These are phyloP conservation scores for Leptosomus discolor DNA, from an alignment of 2,113 vertebrate species.

Conservation along the genomic window DNA sequence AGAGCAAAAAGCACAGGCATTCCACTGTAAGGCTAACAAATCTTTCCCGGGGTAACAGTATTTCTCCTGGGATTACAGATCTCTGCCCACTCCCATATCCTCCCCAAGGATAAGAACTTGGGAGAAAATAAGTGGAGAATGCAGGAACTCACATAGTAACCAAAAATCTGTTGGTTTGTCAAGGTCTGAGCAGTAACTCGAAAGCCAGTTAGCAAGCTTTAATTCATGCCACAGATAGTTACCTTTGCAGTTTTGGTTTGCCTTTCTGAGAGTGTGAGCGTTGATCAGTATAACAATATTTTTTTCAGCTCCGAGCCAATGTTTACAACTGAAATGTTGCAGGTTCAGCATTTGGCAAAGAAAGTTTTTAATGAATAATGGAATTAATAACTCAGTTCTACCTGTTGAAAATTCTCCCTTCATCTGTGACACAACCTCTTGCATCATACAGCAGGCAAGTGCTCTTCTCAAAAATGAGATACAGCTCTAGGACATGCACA, in stretches of 20 bases:
- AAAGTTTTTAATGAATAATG: neutral
- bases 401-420: neutral
- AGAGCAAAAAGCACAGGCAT: neutral
- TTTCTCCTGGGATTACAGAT: neutral
- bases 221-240: neutral
- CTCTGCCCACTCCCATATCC: neutral
- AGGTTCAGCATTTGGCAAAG: neutral
- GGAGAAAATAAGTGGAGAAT: neutral
- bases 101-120: neutral
- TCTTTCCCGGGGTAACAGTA: neutral
- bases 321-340: neutral
- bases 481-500: neutral
- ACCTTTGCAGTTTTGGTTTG: neutral
- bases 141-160: neutral
- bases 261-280: neutral
- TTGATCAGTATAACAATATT: neutral
- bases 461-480: neutral
- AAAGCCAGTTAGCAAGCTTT: neutral
- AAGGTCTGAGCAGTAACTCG: neutral
- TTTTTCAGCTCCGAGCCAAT: neutral
- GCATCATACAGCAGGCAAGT: neutral
- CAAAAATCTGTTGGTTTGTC: neutral
- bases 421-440: neutral
- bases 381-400: neutral
- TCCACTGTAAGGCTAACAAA: neutral